Evolutionary conservation across 2,113 vertebrate species (phyloP).

Genomic region (Mugil cephalus): DNA sequence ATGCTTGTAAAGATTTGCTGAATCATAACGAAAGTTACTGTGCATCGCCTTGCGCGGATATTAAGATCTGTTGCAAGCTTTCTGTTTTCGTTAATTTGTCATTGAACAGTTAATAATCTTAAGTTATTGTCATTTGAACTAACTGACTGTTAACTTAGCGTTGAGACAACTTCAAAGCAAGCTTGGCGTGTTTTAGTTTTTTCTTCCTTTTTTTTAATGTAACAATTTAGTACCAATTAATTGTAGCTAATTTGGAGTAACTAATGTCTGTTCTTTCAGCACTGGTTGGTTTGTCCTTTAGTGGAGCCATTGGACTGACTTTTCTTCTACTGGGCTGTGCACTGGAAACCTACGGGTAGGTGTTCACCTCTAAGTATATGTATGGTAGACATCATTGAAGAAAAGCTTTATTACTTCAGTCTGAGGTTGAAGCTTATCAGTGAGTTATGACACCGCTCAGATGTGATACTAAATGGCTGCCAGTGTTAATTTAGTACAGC

Average conservation of each 20-base stretch:
- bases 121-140: not conserved
- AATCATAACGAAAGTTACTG: conserved; percentile 26
- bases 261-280: conserved; percentile 80
- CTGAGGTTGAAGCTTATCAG: too few species aligned
- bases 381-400: not conserved
- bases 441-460: too few species aligned
- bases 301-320: conserved; percentile 94
- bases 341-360: conserved; percentile 92
- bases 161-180: not conserved
- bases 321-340: conserved; percentile 96
- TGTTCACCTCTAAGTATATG: not conserved
- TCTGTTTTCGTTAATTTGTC: not conserved
- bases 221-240: not conserved
- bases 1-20: not conserved
- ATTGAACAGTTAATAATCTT: not conserved
- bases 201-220: not conserved
- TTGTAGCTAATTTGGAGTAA: not conserved
- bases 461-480: too few species aligned
- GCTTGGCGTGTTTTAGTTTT: not conserved
- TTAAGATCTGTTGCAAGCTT: not conserved
- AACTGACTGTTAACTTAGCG: not conserved
- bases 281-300: conserved; percentile 94
- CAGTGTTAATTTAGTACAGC: too few species aligned
- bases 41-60: not conserved
- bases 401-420: too few species aligned